Evolutionary conservation across 2,797 vertebrate species (phyloP), one percentile per base, ranked within the genome.

Genomic region (Leptoclinus maculatus): DNA sequence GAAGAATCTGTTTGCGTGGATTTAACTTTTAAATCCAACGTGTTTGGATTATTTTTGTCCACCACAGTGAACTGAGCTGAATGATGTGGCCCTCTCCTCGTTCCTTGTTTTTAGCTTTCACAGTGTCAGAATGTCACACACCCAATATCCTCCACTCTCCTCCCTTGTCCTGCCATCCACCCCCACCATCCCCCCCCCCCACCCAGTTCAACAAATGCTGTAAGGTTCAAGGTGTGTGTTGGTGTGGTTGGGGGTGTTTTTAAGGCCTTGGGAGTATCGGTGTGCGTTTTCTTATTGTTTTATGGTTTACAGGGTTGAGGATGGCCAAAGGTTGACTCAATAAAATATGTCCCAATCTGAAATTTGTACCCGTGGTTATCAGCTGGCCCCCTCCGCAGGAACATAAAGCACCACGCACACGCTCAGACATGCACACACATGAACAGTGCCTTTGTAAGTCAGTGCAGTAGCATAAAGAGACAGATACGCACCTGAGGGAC

Each of bases 271-370:
- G 80, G 66, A 83, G 82, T 78, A 83, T 80, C 67, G 14, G 23
- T 77, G 62, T 78, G 71, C 78, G 60, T 72, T 81, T 66, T 88
- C 79, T 92, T 82, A 87, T 90, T 88, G 86, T 90, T 94, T 94
- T 93, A 93, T 93, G 89, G 83, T 80, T 43, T n/a, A 19, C 60
- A 72, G 77, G 74, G 83, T 83, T 74, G 58, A 88, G 53, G 78
- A 82, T 82, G 91, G 81, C 78, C 94, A 95, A 95, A 94, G 93
- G 93, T 94, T 79, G 84, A 56, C 78, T 87, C 88, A 81, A 95
- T 95, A 94, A 95, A 95, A 87, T 79, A 43, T 89, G 79, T 92
- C 89, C 85, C 85, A 93, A 94, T 92, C 83, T 94, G 93, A 93
- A 89, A 92, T 92, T 90, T 93, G 92, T 89, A 93, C 92, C 87